Base-by-base conservation (phyloP, 1,140 invertebrate genomes). In the Zaprionus tsacasi region DNA sequence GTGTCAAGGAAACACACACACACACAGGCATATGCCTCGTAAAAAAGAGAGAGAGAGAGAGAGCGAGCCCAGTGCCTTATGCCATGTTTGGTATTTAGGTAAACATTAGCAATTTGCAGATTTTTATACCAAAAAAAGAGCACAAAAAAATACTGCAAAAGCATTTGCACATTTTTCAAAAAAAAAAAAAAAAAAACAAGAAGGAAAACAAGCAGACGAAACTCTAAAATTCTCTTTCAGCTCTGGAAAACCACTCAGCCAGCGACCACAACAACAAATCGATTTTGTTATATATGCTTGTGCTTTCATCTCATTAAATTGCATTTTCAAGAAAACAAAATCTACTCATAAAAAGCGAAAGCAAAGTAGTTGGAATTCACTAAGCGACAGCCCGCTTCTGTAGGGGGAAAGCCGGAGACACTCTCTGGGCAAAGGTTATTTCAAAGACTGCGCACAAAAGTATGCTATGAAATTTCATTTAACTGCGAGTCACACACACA, bases 371-470 rank as follows among this genome's bases (percentile, higher is more conserved):
- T 52, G 54, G 15, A 65, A 70, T 50, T 21, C 54, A 61, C 55
- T 45, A 60, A 60, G 59, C 50, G 11, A 48, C 40, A 45, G 7
- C 10, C 7, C 7, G 40, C 6, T 38, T 48, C 2, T 21, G 21
- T 21, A 21, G 21, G 21, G 21, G 21, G 21, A 21, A 21, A 21
- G 21, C 21, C 21, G 45, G 10, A 17, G 45, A 25, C 12, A 15
- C 58, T 40, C 58, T 40, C 40, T 54, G 27, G 30, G 30, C 43
- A 75, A 63, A 76, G 55, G 76, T 85, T 82, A 69, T 79, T 80
- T 89, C 78, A 76, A 87, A 89, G 77, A 73, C 77, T 83, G 77
- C 83, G 77, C 83, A 87, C 72, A 68, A 87, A 88, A 71, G 58
- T 88, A 76, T 70, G 73, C 77, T 83, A 55, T 66, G 78, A 80